phyloP scores from a whole-genome alignment of 1,140 invertebrate genomes.

The Heliothis virescens region DNA sequence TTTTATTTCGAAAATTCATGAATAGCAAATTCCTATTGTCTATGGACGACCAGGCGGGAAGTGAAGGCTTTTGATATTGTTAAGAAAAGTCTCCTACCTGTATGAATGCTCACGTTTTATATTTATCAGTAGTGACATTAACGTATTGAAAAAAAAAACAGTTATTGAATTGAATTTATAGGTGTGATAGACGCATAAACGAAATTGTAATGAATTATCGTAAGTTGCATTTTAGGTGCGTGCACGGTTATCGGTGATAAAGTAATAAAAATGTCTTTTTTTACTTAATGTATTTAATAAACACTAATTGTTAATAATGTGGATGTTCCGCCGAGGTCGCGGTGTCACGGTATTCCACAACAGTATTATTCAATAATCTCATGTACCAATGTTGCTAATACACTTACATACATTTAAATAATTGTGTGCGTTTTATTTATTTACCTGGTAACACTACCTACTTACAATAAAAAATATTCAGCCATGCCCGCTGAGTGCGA shows the following conservation, averaged over 20 bases:
- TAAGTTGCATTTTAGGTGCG: conserved; percentile 76
- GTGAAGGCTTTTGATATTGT: conserved; percentile 53
- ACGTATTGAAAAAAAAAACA: conserved; percentile 65
- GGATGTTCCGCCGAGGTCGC: conserved; percentile 58
- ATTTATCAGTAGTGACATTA: conserved; percentile 81
- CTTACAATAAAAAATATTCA: too few species aligned
- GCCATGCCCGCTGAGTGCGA: too few species aligned
- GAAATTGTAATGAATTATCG: conserved; percentile 72
- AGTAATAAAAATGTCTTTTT: conserved; percentile 69
- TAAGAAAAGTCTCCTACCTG: conserved; percentile 76
- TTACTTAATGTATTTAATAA: conserved; percentile 74
- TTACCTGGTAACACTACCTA: background rate
- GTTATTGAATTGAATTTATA: conserved; percentile 86
- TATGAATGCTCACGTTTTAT: conserved; percentile 85
- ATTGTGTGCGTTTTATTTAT: conserved; percentile 75
- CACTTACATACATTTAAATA: conserved; percentile 85
- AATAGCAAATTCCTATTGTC: conserved; percentile 23
- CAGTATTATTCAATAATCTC: conserved; percentile 85
- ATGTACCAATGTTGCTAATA: conserved; percentile 86
- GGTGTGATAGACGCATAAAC: conserved; percentile 77
- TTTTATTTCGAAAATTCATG: conserved; percentile 1
- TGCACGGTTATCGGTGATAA: conserved; percentile 77
- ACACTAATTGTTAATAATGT: conserved; percentile 72
- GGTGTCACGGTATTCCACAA: conserved; percentile 74
- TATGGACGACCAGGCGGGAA: conserved; percentile 7